These are phyloP conservation scores for Pseudochaenichthys georgianus DNA, from an alignment of 2,797 vertebrate species.

Conservation along the genomic window DNA sequence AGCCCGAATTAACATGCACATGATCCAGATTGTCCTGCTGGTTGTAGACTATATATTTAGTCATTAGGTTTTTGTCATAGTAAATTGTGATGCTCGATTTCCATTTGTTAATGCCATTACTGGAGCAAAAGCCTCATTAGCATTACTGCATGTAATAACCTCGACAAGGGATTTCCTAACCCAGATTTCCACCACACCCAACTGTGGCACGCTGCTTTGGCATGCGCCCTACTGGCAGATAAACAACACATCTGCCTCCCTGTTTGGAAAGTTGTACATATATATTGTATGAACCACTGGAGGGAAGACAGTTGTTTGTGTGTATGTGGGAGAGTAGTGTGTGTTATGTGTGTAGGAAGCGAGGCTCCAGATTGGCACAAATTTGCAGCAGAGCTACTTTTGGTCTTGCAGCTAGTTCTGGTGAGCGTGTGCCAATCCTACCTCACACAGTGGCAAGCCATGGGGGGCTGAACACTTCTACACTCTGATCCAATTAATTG, in stretches of 20 bases:
- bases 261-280: conserved; percentile 48
- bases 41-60: conserved; percentile 38
- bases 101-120: conserved; percentile 61
- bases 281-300: conserved; percentile 53
- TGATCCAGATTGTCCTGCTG: conserved; percentile 36
- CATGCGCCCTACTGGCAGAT: conserved; percentile 58
- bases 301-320: conserved; percentile 26
- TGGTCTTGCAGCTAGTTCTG: conserved; percentile 52
- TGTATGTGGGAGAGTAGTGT: background rate
- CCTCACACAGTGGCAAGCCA: conserved; percentile 62
- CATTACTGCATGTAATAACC: conserved; percentile 70
- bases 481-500: conserved; percentile 85
- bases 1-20: conserved; percentile 26
- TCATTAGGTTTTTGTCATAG: conserved; percentile 58
- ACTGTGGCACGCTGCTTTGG: conserved; percentile 55
- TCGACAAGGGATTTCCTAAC: conserved; percentile 75
- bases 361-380: conserved; percentile 60
- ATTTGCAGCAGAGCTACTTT: conserved; percentile 45
- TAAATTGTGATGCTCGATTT: conserved; percentile 57
- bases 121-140: conserved; percentile 73
- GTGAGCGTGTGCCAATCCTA: conserved; percentile 56
- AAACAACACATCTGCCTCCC: conserved; percentile 61
- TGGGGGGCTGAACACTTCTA: conserved; percentile 75
- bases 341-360: conserved; percentile 28
- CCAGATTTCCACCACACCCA: conserved; percentile 76